Evolutionary conservation across 2,888 invertebrate species (phyloP).

Genomic region (Chrysopilus asiliformis): DNA sequence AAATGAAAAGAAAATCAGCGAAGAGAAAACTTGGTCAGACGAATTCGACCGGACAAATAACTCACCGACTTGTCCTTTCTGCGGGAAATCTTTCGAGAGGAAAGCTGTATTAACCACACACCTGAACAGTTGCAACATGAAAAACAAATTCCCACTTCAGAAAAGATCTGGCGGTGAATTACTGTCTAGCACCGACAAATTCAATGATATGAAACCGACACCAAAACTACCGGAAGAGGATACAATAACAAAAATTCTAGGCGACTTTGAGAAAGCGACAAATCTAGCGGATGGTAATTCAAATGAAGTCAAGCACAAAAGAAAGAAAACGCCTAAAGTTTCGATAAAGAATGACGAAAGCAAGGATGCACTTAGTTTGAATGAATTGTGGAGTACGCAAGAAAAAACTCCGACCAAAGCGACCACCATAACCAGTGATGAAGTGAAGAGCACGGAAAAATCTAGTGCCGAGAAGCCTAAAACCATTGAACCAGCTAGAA

Average conservation of each 20-base stretch:
- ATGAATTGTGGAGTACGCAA: not conserved
- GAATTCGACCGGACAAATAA: constrained; percentile 49
- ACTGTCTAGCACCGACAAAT: not conserved
- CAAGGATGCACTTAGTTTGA: not conserved
- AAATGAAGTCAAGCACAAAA: not conserved
- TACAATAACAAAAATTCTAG: not conserved
- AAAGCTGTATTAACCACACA: constrained; percentile 60
- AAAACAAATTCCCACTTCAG: constrained; percentile 25
- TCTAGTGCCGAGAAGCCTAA: no score
- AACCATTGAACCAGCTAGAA: no score
- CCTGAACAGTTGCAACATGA: constrained; percentile 48
- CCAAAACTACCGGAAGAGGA: not conserved
- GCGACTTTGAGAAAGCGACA: not conserved
- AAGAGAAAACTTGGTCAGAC: constrained; percentile 45
- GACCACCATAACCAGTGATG: no score
- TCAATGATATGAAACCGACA: not conserved
- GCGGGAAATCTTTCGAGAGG: constrained; percentile 58
- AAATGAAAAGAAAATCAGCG: constrained; percentile 9
- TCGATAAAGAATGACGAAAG: not conserved
- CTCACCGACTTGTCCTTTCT: constrained; percentile 43
- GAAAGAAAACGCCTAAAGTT: not conserved
- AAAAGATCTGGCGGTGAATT: no score
- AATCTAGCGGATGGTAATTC: not conserved
- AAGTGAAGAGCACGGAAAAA: no score
- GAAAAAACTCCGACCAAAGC: constrained; percentile 2